Conservation (phyloP, 2,888 invertebrate genomes). For the Desoria tigrina region DNA sequence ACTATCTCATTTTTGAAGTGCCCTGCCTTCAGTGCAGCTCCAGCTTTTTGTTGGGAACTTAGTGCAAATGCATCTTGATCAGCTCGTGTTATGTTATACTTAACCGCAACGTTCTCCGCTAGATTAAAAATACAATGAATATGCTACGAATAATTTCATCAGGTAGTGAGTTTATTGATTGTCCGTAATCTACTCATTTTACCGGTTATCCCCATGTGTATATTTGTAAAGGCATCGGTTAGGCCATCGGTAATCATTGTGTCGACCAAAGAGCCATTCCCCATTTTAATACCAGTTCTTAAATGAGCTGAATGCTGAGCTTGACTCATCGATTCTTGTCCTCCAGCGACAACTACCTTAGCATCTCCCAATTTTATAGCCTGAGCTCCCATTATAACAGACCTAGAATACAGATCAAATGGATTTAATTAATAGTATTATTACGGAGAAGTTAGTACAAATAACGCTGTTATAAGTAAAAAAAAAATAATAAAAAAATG, state of each 20-base stretch:
- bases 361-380: constrained; percentile 69
- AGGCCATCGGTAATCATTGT: constrained; percentile 71
- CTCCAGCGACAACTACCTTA: constrained; percentile 72
- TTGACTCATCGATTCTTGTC: constrained; percentile 80
- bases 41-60: constrained; percentile 68
- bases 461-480: constrained; percentile 40
- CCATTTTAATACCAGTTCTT: constrained; percentile 68
- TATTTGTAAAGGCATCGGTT: constrained; percentile 71
- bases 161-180: not conserved
- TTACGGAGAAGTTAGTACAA: not conserved
- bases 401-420: constrained; percentile 55
- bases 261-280: constrained; percentile 66
- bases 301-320: constrained; percentile 69
- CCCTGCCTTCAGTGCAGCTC: constrained; percentile 65
- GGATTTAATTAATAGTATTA: too few species aligned
- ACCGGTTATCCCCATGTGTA: constrained; percentile 76
- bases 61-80: constrained; percentile 72
- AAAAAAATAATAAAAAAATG: not conserved
- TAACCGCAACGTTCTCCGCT: constrained; percentile 71
- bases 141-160: constrained; percentile 18
- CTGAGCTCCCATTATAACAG: constrained; percentile 69
- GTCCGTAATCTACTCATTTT: too few species aligned
- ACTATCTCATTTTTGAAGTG: constrained; percentile 72
- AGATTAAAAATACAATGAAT: constrained; percentile 63
- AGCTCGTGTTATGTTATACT: constrained; percentile 66